Evolutionary conservation across 2,113 vertebrate species (phyloP), one percentile per base, ranked within the genome.

Genomic region (Thymallus thymallus): DNA sequence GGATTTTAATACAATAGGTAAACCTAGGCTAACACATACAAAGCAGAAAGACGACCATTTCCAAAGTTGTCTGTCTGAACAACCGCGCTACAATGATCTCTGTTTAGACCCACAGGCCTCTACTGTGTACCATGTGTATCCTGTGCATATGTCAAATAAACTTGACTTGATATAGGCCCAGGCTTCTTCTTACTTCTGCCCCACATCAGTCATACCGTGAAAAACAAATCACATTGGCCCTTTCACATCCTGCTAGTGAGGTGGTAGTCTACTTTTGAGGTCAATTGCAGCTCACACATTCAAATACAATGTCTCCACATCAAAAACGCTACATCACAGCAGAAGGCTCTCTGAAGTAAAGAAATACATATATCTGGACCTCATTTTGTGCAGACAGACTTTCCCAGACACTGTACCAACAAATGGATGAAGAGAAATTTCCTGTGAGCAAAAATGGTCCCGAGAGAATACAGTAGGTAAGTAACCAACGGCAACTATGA

Each of bases 381-480:
- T 41, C 18, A 67, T 9, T 7, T 45, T 45, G 16, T 18, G 20
- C 41, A 55, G 9, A 35, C 3, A 51, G 20, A 30, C 58, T 24
- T 62, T 62, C 56, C 69, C 68, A 29, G 23, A n/a, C 67, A 69
- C 24, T 51, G 67, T 69, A 46, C 45, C 23, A 48, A 69, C 6
- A 20, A 24, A 58, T 26, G 41, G 23, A 45, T 5, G 16, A 6
- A 73, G n/a, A 66, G 24, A 55, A 10, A 64, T n/a, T 64, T 20
- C 45, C 35, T 9, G 16, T 29, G 24, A 35, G 60, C 23, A 32
- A 74, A 74, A 73, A n/a, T 16, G 1, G 16, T 1, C 23, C 22
- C 51, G 20, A 20, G 35, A 13, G 6, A 20, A 46, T 13, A 13
- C 41, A 13, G 41, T 24, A 62, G 61, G 70, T 45, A 18, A 13